These are phyloP conservation scores for Laothoe populi DNA, from an alignment of 2,888 invertebrate species.

Conservation along the genomic window DNA sequence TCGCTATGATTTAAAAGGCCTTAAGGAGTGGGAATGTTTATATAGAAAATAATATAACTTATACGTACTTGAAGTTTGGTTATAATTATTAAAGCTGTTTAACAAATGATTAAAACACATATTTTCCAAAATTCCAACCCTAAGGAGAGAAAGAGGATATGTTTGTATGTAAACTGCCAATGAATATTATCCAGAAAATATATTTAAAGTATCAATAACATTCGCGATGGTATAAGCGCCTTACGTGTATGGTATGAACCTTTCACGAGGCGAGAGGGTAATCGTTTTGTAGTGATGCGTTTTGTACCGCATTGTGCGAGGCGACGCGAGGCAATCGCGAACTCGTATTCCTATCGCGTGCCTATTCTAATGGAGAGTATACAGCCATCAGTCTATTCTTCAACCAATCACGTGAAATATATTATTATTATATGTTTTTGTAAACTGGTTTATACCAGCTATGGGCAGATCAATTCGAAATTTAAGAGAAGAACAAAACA, in stretches of 20 bases:
- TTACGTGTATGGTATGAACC: slow-evolving; percentile 53
- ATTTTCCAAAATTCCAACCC: too few species aligned
- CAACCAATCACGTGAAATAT: slow-evolving; percentile 21
- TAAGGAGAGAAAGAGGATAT: too few species aligned
- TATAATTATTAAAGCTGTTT: too few species aligned
- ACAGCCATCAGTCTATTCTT: slow-evolving; percentile 49
- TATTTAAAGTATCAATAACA: slow-evolving; percentile 24
- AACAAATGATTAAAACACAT: too few species aligned
- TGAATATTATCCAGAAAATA: neutral
- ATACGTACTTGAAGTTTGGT: too few species aligned
- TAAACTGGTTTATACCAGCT: neutral
- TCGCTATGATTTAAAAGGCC: too few species aligned
- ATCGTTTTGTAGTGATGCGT: slow-evolving; percentile 76
- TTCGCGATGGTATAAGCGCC: slow-evolving; percentile 32
- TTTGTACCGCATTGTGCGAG: slow-evolving; percentile 71
- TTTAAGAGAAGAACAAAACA: too few species aligned
- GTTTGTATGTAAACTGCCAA: too few species aligned
- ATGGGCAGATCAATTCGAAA: too few species aligned
- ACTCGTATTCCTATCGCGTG: slow-evolving; percentile 69
- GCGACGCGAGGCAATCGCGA: slow-evolving; percentile 63
- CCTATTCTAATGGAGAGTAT: slow-evolving; percentile 72
- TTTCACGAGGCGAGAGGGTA: slow-evolving; percentile 70
- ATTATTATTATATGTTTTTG: neutral
- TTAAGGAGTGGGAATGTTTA: too few species aligned
- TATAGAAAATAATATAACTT: too few species aligned